Evolutionary conservation across 2,797 vertebrate genomes (phyloP), one percentile per base, ranked within the genome.

Genomic region (Neopelma chrysocephalum): DNA sequence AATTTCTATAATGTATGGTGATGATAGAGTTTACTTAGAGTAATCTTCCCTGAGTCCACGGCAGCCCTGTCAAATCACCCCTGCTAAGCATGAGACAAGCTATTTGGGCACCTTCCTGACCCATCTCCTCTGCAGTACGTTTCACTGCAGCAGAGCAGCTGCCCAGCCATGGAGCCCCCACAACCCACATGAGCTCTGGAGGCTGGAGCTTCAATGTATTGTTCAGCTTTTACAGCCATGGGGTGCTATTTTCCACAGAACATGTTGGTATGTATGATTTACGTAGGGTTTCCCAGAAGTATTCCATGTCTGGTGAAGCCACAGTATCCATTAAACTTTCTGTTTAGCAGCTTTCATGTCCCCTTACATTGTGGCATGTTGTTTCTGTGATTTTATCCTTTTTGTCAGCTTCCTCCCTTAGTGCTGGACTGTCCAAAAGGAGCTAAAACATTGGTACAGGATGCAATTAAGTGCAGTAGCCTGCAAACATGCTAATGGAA

Each of bases 131-230:
- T 29, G 19, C 68, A 42, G 54, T 5, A n/a, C 18, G 3, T 5
- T 15, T 68, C 18, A 19, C 56, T 32, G 70, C 62, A 42, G 56
- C 62, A 82, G 42, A 78, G 64, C 64, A 61, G 48, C 34, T 3
- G 1, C 48, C 32, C 1, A 3, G 11, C 43, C 29, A 3, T 15
- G 25, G 17, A 72, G 15, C 9, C 19, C 25, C 19, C 38, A 27
- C 29, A 48, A 5, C 40, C 42, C 0, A 0, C 27, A 22, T 0
- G 0, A 34, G 51, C 32, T 29, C 26, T 50, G 65, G 38, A 32
- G 36, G 13, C 40, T 22, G 53, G 19, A 43, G 8, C 65, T 60
- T 58, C 65, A 43, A 1, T 0, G 0, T 51, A 22, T 40, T 1
- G 0, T 25, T 62, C 43, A 66, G 17, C 26, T 58, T 57, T 51